phyloP scores from a whole-genome alignment of 23 tunicate species.

The Halocynthia aurantium region DNA sequence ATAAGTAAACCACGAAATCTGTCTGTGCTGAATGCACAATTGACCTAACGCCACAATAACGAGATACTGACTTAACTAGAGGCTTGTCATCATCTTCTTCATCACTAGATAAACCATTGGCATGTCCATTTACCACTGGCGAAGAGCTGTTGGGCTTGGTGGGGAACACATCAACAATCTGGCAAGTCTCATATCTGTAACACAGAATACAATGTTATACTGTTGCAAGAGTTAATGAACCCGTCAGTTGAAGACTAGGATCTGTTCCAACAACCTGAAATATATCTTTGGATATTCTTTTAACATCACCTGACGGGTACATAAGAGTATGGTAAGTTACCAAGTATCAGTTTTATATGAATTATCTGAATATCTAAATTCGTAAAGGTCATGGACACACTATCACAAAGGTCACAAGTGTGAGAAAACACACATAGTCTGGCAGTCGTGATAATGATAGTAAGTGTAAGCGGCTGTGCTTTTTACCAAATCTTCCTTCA shows the following conservation, averaged over 20 bases:
- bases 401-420: not conserved
- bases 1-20: too few relatives aligned
- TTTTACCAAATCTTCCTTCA: too few relatives aligned
- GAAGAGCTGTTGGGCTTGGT: not conserved
- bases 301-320: too few relatives aligned
- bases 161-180: slow-evolving; percentile 22
- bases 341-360: too few relatives aligned
- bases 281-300: too few relatives aligned
- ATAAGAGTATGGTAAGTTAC: too few relatives aligned
- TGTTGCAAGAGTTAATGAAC: not conserved
- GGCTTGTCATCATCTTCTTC: slow-evolving; percentile 62
- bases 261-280: too few relatives aligned
- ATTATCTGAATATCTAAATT: not conserved
- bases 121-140: slow-evolving; percentile 15
- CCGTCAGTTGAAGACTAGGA: not conserved
- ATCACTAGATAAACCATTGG: slow-evolving; percentile 6
- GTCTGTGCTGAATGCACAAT: too few relatives aligned
- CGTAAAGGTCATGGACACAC: not conserved
- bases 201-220: not conserved
- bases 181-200: slow-evolving; percentile 26
- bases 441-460: too few relatives aligned
- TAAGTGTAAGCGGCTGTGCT: too few relatives aligned
- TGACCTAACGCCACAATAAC: too few relatives aligned
- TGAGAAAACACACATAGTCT: too few relatives aligned
- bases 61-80: slow-evolving; percentile 46